A percentile compares a stretch with the other conserved stretches of the same genome.
phyloP scores from a whole-genome alignment of 2,113 vertebrate species.

The Pterophyllum scalare region DNA sequence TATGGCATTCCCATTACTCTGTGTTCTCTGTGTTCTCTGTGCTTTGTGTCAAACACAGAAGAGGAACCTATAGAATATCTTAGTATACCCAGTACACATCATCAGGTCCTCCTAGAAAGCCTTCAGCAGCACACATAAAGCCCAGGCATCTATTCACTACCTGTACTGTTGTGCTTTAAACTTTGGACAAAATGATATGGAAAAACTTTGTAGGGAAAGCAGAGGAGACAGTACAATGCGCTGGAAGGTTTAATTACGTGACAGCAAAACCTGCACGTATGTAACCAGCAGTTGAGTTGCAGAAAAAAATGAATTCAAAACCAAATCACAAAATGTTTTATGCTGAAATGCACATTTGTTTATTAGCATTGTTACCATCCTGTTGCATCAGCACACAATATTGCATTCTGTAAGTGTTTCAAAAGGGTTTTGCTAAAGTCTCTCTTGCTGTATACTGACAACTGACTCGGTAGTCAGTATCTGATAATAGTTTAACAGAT shows the following conservation, averaged over 20 bases:
- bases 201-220: neutral
- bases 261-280: neutral
- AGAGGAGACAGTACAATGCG: neutral
- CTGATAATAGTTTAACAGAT: neutral
- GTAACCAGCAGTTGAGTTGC: neutral
- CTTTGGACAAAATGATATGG: neutral
- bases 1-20: conserved; percentile 16
- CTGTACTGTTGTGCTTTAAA: neutral
- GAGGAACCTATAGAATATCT: neutral
- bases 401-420: neutral
- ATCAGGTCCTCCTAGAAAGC: neutral
- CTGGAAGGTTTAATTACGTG: neutral
- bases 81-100: neutral
- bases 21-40: neutral
- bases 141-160: neutral
- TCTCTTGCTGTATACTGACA: neutral
- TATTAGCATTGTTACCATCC: conserved; percentile 1
- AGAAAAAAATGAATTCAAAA: neutral
- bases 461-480: neutral
- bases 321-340: neutral
- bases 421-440: neutral
- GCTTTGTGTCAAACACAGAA: conserved; percentile 9
- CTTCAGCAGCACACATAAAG: neutral
- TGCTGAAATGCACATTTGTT: neutral
- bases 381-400: neutral